Evolutionary conservation across 2,113 vertebrate genomes (phyloP), one percentile per base, ranked within the genome.

Genomic region (Phyllostomus discolor): DNA sequence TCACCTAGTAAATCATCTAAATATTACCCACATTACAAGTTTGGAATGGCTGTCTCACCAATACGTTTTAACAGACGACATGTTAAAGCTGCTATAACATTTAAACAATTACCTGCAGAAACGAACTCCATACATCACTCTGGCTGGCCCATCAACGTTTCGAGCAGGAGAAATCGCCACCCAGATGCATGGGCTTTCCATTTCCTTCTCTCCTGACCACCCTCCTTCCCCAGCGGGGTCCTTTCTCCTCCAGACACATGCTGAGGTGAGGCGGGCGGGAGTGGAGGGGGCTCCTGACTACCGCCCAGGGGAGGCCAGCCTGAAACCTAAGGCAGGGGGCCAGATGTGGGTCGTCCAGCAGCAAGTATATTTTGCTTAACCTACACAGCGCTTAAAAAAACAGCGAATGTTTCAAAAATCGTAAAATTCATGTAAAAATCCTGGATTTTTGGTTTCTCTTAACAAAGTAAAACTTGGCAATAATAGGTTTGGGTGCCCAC

Each of bases 1-100:
- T 98, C 98, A 98, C 98, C 96, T 97, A 98, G 98, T 98, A 99
- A 98, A 98, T 98, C 98, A 98, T 98, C 97, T 98, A 98, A 98
- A 98, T 98, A 98, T 98, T 98, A 98, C 96, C 97, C 95, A 97
- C 96, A 96, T 96, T 98, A 97, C 97, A 98, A 43, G 50, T 97
- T 97, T 90, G 89, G 95, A 98, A 97, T 93, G 98, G 97, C 97
- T 96, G 97, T 96, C 97, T 98, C 97, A 96, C 98, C 97, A 97
- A 96, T 98, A 98, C 92, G 69, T 98, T 95, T 98, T 98, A 98
- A 98, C 97, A 98, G 98, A 98, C 96, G 97, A 98, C 98, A 96
- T 98, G 97, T 98, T 98, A 98, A 98, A 98, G 73, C 98, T 72
- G 96, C 98, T 97, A 67, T 97, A 98, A 98, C 95, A 98, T 98